A percentile compares a stretch with the other conserved stretches of the same genome.
Conservation (phyloP, 1,140 invertebrate species). For the Heterodera carotae region DNA sequence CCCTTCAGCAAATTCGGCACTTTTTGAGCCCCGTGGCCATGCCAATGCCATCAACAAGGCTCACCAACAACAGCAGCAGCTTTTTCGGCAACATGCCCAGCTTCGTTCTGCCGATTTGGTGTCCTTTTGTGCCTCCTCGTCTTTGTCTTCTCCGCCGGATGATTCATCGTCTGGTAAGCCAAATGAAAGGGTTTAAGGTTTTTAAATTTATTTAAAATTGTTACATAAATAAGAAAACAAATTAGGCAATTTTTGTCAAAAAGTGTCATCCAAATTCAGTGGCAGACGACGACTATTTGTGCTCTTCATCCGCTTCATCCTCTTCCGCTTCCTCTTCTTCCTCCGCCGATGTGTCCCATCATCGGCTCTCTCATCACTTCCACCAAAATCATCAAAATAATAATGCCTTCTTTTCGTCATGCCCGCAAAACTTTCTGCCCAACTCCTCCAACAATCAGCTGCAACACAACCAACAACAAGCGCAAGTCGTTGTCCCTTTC, state of each 20-base stretch:
- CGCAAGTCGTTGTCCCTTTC: conserved; percentile 12
- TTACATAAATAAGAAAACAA: too few species aligned
- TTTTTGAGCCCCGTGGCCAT: not conserved
- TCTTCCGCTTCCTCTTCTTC: not conserved
- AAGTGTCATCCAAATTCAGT: not conserved
- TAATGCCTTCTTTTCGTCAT: not conserved
- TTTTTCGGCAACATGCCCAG: not conserved
- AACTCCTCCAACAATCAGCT: not conserved
- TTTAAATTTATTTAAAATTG: too few species aligned
- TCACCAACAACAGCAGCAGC: conserved; percentile 1
- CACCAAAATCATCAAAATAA: not conserved
- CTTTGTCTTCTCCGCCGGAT: not conserved
- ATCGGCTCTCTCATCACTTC: not conserved
- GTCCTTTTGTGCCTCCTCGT: not conserved
- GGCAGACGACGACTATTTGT: conserved; percentile 5
- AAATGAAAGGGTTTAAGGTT: too few species aligned
- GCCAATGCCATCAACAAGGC: not conserved
- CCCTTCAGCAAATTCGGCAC: not conserved
- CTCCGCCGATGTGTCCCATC: not conserved
- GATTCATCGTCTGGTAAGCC: not conserved
- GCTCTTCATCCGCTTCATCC: not conserved
- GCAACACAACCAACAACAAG: conserved; percentile 17
- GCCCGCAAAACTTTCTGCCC: not conserved
- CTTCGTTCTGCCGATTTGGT: not conserved
- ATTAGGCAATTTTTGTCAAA: too few species aligned